Conservation (phyloP, 2,113 vertebrate species). For the Rhabdornis inornatus region DNA sequence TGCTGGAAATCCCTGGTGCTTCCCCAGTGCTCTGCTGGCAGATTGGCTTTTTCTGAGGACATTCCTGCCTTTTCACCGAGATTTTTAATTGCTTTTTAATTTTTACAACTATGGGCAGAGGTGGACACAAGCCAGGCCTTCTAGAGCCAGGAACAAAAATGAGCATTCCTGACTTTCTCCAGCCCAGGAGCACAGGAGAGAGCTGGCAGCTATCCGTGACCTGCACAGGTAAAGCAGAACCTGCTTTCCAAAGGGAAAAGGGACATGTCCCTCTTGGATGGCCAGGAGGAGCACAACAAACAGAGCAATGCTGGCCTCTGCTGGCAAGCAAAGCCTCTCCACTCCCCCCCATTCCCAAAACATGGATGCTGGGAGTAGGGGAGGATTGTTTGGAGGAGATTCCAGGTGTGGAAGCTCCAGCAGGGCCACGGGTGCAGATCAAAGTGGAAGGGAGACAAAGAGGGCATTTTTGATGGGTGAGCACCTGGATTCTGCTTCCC, state of each 20-base stretch:
- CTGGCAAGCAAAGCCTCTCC: conserved; percentile 3
- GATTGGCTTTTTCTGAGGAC: background rate
- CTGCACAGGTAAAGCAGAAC: background rate
- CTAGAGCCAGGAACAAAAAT: background rate
- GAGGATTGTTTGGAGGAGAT: background rate
- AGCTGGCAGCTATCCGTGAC: background rate
- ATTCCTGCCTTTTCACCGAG: background rate
- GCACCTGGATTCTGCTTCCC: background rate
- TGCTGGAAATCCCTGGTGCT: background rate
- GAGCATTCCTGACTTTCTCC: background rate
- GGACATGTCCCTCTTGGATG: background rate
- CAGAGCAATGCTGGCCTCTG: conserved; percentile 54
- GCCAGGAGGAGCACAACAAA: background rate
- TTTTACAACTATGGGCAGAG: background rate
- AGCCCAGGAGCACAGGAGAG: background rate
- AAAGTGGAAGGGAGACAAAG: background rate
- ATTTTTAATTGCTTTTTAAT: background rate
- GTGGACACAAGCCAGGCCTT: background rate
- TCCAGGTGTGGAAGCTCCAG: background rate
- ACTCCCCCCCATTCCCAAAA: background rate
- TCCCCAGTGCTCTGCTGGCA: background rate
- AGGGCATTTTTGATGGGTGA: no score
- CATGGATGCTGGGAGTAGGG: background rate
- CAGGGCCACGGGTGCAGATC: background rate
- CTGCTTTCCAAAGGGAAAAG: background rate